These are phyloP conservation scores for Phaethon lepturus DNA, from an alignment of 2,113 vertebrate genomes.

Conservation along the genomic window DNA sequence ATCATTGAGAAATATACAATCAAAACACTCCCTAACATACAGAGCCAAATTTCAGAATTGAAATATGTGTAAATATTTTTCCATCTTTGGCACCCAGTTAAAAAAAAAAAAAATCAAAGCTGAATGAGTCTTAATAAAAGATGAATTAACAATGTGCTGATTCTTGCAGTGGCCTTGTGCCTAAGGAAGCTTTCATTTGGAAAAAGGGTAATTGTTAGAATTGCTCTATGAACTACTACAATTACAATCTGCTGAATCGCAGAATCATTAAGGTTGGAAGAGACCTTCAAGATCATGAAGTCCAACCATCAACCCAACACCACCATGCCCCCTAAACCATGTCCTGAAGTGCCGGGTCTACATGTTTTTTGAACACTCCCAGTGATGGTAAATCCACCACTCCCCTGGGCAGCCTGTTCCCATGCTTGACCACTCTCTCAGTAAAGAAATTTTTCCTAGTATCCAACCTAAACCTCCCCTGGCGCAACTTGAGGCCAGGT, in stretches of 20 bases:
- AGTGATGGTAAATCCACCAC: no score
- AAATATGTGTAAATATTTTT: background rate
- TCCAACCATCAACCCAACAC: no score
- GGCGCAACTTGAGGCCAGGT: background rate
- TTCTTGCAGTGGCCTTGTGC: background rate
- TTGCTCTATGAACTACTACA: background rate
- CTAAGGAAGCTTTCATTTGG: background rate
- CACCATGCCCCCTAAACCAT: no score
- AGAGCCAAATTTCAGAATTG: background rate
- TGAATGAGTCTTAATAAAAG: background rate
- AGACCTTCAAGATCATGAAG: no score
- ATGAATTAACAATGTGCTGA: background rate
- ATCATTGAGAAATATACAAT: no score
- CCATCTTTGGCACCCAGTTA: background rate
- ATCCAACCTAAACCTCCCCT: no score
- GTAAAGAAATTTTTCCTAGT: no score
- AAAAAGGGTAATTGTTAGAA: background rate
- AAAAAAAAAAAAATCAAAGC: background rate
- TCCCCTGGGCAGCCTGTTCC: background rate
- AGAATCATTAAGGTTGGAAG: no score
- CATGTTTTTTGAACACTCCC: no score
- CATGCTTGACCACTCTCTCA: background rate
- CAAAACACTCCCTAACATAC: no score
- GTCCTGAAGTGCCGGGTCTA: no score
- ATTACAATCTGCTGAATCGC: background rate